Evolutionary conservation across 2,888 invertebrate species (phyloP), one percentile per base, ranked within the genome.

Genomic region (Diploptera punctata): DNA sequence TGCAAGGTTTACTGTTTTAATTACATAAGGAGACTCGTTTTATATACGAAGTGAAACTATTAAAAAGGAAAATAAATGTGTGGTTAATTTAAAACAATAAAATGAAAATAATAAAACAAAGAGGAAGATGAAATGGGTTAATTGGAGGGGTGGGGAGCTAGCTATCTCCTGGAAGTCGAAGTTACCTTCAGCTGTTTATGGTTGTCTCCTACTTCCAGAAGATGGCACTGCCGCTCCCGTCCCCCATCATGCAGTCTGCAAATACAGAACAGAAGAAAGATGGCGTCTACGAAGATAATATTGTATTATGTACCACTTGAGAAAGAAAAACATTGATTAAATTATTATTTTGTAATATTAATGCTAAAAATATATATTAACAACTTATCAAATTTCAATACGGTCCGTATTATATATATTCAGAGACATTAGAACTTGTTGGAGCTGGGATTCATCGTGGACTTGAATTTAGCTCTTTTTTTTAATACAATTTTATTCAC

Each of bases 151-250:
- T 83, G 79, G 72, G 74, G 74, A 71, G 86, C 86, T 86, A 86
- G 86, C 86, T 86, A 85, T 86, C 85, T 86, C 86, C 86, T 86
- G 86, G 83, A 83, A 83, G 83, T 83, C 82, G 83, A 83, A 82
- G 86, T 86, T 86, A 87, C 86, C 86, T 86, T 86, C 80, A 82
- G 80, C 82, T 78, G 81, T 68, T 79, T 79, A 82, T 82, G 81
- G 83, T 84, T 82, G 83, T 84, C 86, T 86, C 85, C 86, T 87
- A 87, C 86, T 86, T 87, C 87, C 86, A 86, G 86, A 84, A 86
- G 86, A 86, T 85, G 86, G 86, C 86, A 84, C 84, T 83, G 85
- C 83, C 83, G 84, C 86, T 85, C 82, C 82, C 81, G 82, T 81
- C 82, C 82, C 82, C 82, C 83, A 83, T 83, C 83, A 83, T 83